These are phyloP conservation scores for Cololabis saira DNA, from an alignment of 2,113 vertebrate genomes.

Conservation along the genomic window DNA sequence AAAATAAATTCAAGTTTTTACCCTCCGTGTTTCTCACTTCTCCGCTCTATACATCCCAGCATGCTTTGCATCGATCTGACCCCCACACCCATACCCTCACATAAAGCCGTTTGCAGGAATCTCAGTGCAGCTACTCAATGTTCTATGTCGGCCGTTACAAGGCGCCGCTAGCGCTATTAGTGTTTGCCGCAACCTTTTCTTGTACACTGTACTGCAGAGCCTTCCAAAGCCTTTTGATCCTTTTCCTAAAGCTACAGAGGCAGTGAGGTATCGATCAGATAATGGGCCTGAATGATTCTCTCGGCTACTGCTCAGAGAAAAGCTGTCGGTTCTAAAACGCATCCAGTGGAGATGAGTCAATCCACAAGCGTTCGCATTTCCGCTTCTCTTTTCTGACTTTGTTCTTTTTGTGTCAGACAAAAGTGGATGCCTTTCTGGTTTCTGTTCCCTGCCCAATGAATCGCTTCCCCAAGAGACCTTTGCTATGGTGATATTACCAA, in stretches of 20 bases:
- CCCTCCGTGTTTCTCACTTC: not conserved
- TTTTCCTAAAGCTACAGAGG: constrained; percentile 35
- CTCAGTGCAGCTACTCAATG: not conserved
- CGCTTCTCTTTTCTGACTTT: constrained; percentile 51
- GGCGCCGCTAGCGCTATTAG: constrained; percentile 45
- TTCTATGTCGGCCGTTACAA: constrained; percentile 35
- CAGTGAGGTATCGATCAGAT: constrained; percentile 66
- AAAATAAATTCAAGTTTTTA: not conserved
- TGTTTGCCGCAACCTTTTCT: constrained; percentile 56
- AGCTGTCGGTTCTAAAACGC: constrained; percentile 44
- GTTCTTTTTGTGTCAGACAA: constrained; percentile 50
- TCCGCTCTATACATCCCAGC: not conserved
- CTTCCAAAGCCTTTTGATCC: constrained; percentile 63
- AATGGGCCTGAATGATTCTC: constrained; percentile 71
- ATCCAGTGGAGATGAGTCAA: constrained; percentile 64
- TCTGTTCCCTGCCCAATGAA: constrained; percentile 62
- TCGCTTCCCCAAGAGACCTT: constrained; percentile 43
- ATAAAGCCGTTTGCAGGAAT: constrained; percentile 6
- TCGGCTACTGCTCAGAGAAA: constrained; percentile 36
- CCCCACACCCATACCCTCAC: not conserved
- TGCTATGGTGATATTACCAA: constrained; percentile 14
- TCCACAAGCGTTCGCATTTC: constrained; percentile 60
- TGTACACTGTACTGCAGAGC: constrained; percentile 29
- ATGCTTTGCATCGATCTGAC: constrained; percentile 19
- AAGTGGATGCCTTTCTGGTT: constrained; percentile 59